These are phyloP conservation scores for Schrankia costaestrigalis DNA, from an alignment of 2,888 invertebrate genomes.

Conservation along the genomic window DNA sequence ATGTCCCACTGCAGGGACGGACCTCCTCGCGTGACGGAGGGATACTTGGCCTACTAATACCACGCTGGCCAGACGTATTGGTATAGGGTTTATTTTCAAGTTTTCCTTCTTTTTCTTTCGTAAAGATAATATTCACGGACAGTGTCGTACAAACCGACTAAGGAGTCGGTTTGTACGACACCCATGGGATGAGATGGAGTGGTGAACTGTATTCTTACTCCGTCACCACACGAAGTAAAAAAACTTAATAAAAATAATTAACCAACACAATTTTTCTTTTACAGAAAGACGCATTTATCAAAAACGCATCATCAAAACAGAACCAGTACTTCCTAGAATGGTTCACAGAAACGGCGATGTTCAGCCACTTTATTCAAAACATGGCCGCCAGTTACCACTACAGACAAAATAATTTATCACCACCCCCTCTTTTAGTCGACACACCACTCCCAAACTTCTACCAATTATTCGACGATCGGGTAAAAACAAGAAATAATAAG, in stretches of 20 bases:
- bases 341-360: constrained; percentile 94
- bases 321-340: constrained; percentile 89
- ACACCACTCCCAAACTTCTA: constrained; percentile 70
- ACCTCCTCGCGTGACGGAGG: too few species aligned
- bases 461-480: constrained; percentile 61
- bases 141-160: too few species aligned
- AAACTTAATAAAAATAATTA: background rate
- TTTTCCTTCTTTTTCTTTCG: too few species aligned
- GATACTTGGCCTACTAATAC: too few species aligned
- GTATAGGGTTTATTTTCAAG: too few species aligned
- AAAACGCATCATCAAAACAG: constrained; percentile 82
- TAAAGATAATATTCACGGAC: too few species aligned
- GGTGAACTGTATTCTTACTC: too few species aligned
- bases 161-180: too few species aligned
- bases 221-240: background rate
- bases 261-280: constrained; percentile 36
- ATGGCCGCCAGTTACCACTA: constrained; percentile 43
- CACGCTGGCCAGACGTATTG: too few species aligned
- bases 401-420: constrained; percentile 1
- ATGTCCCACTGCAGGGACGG: too few species aligned
- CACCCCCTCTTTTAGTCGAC: constrained; percentile 45
- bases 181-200: too few species aligned
- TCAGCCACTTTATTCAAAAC: constrained; percentile 85
- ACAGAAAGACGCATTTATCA: constrained; percentile 87
- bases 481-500: constrained; percentile 36